Evolutionary conservation across 2,113 vertebrate species (phyloP).

Genomic region (Anoplopoma fimbria): DNA sequence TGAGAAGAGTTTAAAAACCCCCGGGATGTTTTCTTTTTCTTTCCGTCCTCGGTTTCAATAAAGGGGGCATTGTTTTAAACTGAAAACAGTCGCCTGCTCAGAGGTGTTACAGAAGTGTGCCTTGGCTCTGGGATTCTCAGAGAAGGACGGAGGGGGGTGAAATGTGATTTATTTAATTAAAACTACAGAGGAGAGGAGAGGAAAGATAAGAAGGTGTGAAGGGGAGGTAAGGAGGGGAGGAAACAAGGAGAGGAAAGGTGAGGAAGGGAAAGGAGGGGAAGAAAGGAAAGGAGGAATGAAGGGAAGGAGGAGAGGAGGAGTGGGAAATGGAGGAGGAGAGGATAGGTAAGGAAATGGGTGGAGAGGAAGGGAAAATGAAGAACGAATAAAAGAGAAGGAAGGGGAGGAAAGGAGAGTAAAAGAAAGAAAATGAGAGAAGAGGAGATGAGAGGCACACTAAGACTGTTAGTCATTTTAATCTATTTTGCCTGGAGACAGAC

Average conservation of each 20-base stretch:
- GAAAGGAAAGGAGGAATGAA: too few species aligned
- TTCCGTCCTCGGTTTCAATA: constrained; percentile 57
- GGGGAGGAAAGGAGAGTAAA: background rate
- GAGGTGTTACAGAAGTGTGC: constrained; percentile 65
- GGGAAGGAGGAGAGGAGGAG: background rate
- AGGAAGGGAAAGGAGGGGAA: too few species aligned
- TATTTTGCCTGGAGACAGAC: constrained; percentile 38
- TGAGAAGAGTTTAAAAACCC: constrained; percentile 35
- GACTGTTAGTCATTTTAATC: constrained; percentile 54
- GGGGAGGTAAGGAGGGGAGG: background rate
- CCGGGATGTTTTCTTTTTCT: constrained; percentile 55
- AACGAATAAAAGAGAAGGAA: background rate
- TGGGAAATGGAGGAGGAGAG: too few species aligned
- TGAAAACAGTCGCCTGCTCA: constrained; percentile 51
- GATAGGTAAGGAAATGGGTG: too few species aligned
- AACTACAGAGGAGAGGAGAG: background rate
- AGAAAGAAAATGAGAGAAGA: background rate
- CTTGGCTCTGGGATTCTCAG: constrained; percentile 31
- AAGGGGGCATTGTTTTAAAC: constrained; percentile 70
- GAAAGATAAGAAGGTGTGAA: background rate
- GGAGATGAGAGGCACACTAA: constrained; percentile 9
- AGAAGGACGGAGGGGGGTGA: background rate
- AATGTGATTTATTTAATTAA: constrained; percentile 30
- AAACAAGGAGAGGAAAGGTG: too few species aligned
- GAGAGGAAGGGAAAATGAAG: background rate